Base-by-base conservation (phyloP, 2,888 invertebrate species). In the Lissocephala sabroskyi region DNA sequence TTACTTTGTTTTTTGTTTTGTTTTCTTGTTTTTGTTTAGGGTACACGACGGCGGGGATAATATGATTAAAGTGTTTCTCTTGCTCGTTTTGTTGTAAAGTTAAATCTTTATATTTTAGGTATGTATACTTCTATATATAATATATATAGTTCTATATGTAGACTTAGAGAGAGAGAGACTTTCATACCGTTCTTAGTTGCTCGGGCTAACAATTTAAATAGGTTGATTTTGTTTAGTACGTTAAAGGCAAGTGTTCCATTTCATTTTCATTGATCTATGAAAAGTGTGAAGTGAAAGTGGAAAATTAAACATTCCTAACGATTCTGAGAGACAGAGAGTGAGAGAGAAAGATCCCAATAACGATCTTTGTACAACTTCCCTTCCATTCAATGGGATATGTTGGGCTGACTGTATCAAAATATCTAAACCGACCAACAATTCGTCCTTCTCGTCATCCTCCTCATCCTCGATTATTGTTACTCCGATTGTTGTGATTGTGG, bases 1-100 rank as follows among this genome's bases (percentile, higher is more conserved):
- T 7, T 35, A 29, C 28, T 36, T 39, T 45, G 9, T 42, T 30
- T 37, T 41, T 11, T 11, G 7, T 28, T 37, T 49, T 57, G 13
- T 13, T 58, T 42, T 48, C 39, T 60, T 62, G 2, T 37, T 57
- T 49, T 71, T 64, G 50, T 16, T 59, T 65, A 73, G 78, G 79
- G 79, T 80, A 80, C 65, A 78, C 76, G 79, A 79, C 79, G 79
- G 79, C 79, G 79, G 79, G 79, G 80, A 76, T 79, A 77, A 77
- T 68, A 79, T 80, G 80, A 79, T 77, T 79, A 75, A 75, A 75
- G 73, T 67, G 60, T 60, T 58, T 57, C 45, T 44, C 37, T 26
- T 26, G 44, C 9, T 6, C 43, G 41, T n/a, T 37, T 39, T 52
- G 45, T 52, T 59, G 54, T 55, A 57, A 56, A 50, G 52, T 56